A percentile compares a stretch with the other conserved stretches of the same genome.
Conservation (phyloP, 2,113 vertebrate genomes). For the Dolichallabes microphthalmus region DNA sequence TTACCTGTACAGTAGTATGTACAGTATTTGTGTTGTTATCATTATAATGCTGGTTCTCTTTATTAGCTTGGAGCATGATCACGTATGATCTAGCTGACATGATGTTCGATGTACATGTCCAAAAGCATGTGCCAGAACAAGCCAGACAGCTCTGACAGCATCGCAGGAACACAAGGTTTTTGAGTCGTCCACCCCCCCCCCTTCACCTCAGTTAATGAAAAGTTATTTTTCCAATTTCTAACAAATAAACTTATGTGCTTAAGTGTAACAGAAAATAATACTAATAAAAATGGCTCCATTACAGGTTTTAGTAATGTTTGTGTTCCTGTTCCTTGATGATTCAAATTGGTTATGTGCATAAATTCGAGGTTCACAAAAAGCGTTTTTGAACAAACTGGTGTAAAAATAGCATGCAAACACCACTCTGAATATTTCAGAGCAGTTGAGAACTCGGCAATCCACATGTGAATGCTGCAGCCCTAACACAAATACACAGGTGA, state of each 20-base stretch:
- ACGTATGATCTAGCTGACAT: neutral
- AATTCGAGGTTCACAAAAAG: neutral
- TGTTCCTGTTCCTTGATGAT: neutral
- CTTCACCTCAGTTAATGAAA: neutral
- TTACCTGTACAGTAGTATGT: neutral
- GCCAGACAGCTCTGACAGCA: neutral
- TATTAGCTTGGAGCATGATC: neutral
- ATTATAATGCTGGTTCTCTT: neutral
- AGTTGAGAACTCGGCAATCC: conserved; percentile 16
- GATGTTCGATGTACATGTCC: neutral
- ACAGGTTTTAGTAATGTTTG: neutral
- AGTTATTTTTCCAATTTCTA: neutral
- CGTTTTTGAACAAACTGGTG: neutral
- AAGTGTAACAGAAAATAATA: no score
- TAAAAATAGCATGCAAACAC: neutral
- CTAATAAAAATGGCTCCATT: neutral
- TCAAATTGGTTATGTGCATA: neutral
- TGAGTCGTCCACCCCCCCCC: no score
- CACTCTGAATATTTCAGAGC: neutral
- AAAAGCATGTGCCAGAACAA: neutral
- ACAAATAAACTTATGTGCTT: neutral
- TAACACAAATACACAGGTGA: conserved; percentile 34
- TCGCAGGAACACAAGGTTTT: conserved; percentile 1
- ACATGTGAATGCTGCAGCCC: neutral
- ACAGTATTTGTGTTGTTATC: neutral